Evolutionary conservation across 1,140 invertebrate genomes (phyloP).

Genomic region (Melanaphis sacchari): DNA sequence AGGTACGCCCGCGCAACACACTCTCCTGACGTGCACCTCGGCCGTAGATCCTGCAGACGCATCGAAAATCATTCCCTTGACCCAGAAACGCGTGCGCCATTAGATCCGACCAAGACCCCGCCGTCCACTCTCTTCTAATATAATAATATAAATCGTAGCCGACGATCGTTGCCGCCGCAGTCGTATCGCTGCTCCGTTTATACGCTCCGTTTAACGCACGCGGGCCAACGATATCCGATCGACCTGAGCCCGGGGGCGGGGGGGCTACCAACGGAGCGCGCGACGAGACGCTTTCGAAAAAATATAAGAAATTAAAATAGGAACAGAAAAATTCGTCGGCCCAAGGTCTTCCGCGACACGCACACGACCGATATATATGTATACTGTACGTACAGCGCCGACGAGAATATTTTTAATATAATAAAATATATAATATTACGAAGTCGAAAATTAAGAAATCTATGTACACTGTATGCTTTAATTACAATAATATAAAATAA

Average conservation of each 20-base stretch:
- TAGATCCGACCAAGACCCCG: slow-evolving; percentile 28
- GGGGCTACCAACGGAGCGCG: not conserved
- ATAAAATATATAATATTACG: not conserved
- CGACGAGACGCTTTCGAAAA: slow-evolving; percentile 29
- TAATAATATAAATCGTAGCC: not conserved
- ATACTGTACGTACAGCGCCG: not conserved
- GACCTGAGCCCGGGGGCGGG: not conserved
- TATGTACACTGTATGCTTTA: not conserved
- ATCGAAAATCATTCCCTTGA: slow-evolving; percentile 13
- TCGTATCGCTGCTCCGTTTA: slow-evolving; percentile 15
- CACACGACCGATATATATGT: not conserved
- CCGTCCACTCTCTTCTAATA: not conserved
- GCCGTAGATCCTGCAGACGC: slow-evolving; percentile 1
- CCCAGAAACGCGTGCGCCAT: slow-evolving; percentile 24
- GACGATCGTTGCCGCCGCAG: not conserved
- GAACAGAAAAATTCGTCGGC: slow-evolving; percentile 8
- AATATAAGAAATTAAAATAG: not conserved
- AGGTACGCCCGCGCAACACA: not conserved
- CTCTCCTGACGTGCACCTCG: not conserved
- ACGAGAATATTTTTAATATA: not conserved
- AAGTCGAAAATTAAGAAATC: not conserved
- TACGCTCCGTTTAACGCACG: slow-evolving; percentile 26
- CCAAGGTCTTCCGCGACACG: slow-evolving; percentile 3
- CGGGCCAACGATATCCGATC: not conserved
- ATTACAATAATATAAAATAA: slow-evolving; percentile 3